These are phyloP conservation scores for Tuberolachnus salignus DNA, from an alignment of 2,888 invertebrate species.

Conservation along the genomic window DNA sequence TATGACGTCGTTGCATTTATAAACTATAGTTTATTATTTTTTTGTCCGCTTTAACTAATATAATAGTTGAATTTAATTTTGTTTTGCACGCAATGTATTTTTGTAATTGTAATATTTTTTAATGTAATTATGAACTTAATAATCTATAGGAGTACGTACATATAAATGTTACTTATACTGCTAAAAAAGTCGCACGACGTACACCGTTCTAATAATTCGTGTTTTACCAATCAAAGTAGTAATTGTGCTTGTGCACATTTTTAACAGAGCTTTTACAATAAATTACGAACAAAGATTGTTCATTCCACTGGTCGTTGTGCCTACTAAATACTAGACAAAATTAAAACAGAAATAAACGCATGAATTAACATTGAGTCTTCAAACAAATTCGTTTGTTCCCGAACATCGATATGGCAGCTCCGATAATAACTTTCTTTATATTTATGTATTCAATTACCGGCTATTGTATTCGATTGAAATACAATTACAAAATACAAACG, in stretches of 20 bases:
- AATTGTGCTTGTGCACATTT: not conserved
- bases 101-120: not conserved
- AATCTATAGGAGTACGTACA: too few relatives aligned
- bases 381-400: too few relatives aligned
- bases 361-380: too few relatives aligned
- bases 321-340: not conserved
- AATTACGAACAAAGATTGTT: conserved; percentile 6
- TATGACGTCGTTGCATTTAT: too few relatives aligned
- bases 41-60: too few relatives aligned
- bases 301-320: not conserved
- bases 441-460: not conserved
- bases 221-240: not conserved
- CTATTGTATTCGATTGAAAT: not conserved
- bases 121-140: not conserved
- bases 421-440: too few relatives aligned
- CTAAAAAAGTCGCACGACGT: not conserved
- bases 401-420: too few relatives aligned
- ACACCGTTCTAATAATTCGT: not conserved
- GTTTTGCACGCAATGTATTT: not conserved
- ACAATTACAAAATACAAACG: too few relatives aligned
- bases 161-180: too few relatives aligned
- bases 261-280: not conserved
- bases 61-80: too few relatives aligned
- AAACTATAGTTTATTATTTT: too few relatives aligned
- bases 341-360: conserved; percentile 16